These are phyloP conservation scores for Pandion haliaetus DNA, from an alignment of 2,113 vertebrate genomes.

Conservation along the genomic window DNA sequence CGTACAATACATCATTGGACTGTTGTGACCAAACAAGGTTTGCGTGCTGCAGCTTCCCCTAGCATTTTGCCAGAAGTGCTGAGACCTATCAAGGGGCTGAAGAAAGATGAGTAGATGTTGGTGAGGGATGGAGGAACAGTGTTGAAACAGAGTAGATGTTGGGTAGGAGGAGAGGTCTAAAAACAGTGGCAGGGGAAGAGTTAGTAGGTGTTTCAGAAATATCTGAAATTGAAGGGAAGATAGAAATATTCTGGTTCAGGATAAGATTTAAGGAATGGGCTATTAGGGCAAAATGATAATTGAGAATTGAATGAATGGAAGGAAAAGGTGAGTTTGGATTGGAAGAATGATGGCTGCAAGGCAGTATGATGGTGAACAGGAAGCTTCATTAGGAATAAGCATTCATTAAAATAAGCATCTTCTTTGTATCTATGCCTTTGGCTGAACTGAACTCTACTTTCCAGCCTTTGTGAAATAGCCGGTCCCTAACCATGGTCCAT, in stretches of 20 bases:
- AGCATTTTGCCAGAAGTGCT: constrained; percentile 30
- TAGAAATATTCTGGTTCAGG: neutral
- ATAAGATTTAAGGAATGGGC: neutral
- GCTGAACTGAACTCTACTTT: neutral
- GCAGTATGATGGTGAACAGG: neutral
- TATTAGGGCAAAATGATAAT: neutral
- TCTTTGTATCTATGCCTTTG: neutral
- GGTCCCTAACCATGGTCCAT: neutral
- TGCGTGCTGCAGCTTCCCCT: constrained; percentile 14
- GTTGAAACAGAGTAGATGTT: constrained; percentile 17
- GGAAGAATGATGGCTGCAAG: neutral
- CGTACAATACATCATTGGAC: constrained; percentile 2
- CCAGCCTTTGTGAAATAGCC: neutral
- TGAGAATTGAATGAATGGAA: neutral
- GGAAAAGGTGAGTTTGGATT: neutral
- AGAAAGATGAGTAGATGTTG: constrained; percentile 32
- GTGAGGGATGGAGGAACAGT: neutral
- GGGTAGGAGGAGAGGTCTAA: constrained; percentile 33
- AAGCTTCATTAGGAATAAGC: neutral
- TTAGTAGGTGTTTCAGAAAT: constrained; percentile 28
- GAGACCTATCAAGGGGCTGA: neutral
- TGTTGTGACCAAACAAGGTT: constrained; percentile 44
- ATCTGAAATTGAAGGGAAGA: neutral
- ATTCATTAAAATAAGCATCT: neutral
- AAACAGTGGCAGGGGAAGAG: constrained; percentile 16